Percentiles rank a stretch among this genome's conserved stretches.
Evolutionary conservation across 2,797 vertebrate species (phyloP).

Genomic region (Hephaestus fuliginosus): DNA sequence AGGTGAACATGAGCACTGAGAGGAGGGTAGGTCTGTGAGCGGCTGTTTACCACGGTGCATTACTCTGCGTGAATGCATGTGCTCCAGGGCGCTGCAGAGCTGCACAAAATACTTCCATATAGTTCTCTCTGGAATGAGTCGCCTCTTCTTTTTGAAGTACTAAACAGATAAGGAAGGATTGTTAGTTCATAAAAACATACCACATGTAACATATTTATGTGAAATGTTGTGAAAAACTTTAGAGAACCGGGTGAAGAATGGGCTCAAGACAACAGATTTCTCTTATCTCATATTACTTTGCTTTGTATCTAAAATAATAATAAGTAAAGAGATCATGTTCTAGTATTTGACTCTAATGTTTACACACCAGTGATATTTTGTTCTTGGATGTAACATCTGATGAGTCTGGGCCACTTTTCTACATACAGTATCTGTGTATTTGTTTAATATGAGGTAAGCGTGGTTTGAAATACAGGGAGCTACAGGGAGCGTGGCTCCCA

Average conservation of each 20-base stretch:
- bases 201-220: not conserved
- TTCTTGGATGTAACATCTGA: not conserved
- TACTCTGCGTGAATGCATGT: constrained; percentile 96
- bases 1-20: not conserved
- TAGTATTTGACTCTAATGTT: not conserved
- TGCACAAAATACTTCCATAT: constrained; percentile 99
- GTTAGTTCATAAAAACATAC: not conserved
- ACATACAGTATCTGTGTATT: not conserved
- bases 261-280: not conserved
- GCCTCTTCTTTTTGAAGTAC: constrained; percentile 97
- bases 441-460: not conserved
- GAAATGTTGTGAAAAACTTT: not conserved
- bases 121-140: constrained; percentile 95
- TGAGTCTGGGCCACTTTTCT: not conserved
- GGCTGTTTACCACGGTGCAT: constrained; percentile 92
- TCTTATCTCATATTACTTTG: not conserved
- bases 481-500: too few species aligned
- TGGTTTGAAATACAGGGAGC: too few species aligned
- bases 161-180: constrained; percentile 55
- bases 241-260: not conserved
- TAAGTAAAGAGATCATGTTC: not conserved
- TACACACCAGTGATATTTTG: not conserved
- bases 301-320: not conserved
- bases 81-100: constrained; percentile 95
- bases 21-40: not conserved